Base-by-base conservation (phyloP, 2,797 vertebrate genomes). In the Lithobates pipiens region DNA sequence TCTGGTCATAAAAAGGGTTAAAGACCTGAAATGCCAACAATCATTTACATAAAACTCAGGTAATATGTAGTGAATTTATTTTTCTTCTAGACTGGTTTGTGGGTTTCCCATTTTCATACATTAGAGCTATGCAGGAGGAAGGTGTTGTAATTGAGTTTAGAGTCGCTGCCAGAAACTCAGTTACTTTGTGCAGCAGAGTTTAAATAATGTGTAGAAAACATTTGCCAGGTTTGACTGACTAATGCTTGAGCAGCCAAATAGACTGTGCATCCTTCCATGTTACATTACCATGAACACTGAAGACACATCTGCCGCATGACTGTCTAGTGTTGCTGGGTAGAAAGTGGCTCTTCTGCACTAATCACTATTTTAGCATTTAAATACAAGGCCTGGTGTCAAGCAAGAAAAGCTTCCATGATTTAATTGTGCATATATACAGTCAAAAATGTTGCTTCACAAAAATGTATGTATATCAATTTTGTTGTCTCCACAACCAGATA, bases 201-300 rank as follows among this genome's bases (percentile, higher is more conserved):
- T n/a, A 80, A 71, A 36, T 70, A 10, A 80, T 80, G 36, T 80
- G 29, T 67, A 80, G n/a, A 80, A 57, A 69, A 72, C 44, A 72
- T 72, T 23, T 36, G 32, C 23, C 13, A 46, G 11, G n/a, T 61
- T 25, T 57, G 78, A 72, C 21, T 80, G 70, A 39, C 69, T 72
- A 65, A 71, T 9, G 67, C n/a, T 46, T 11, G 34, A 36, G 23
- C 77, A 23, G n/a, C n/a, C n/a, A 46, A 78, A 42, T 16, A 5
- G 5, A 29, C 11, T 79, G 32, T 46, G 18, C 34, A 34, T 70
- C 68, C 13, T 18, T 25, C 34, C 69, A 44, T 42, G 39, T 23
- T 11, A 42, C 23, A 44, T 73, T 73, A 25, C 68, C 46, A 57
- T 36, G 29, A 39, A 34, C 68, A 57, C 27, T 9, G 29, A 5